phyloP scores from a whole-genome alignment of 1,140 invertebrate genomes.

The Acyrthosiphon pisum region DNA sequence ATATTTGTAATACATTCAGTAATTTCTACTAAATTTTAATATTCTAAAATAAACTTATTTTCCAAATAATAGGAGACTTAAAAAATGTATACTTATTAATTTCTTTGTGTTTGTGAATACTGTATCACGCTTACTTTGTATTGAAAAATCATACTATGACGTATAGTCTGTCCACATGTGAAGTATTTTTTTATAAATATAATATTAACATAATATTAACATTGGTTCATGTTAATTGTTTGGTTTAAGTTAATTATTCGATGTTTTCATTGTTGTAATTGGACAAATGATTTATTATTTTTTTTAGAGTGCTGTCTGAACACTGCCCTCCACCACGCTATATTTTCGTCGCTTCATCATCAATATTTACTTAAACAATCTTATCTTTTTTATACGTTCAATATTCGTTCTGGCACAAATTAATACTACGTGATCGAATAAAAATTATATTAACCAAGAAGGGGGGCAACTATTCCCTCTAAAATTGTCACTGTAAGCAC shows the following conservation, averaged over 20 bases:
- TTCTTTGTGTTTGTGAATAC: neutral
- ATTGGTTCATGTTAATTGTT: neutral
- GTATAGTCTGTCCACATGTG: neutral
- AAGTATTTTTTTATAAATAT: neutral
- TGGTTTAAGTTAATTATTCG: neutral
- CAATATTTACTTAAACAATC: conserved; percentile 26
- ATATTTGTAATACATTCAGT: too few relatives aligned
- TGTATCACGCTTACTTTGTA: neutral
- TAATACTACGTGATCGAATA: neutral
- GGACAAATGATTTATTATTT: conserved; percentile 17
- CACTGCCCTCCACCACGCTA: neutral
- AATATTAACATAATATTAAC: neutral
- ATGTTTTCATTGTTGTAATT: neutral
- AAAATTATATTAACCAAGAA: neutral
- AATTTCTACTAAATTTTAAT: neutral
- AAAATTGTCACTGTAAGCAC: neutral
- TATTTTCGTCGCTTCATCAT: conserved; percentile 7
- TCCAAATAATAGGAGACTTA: neutral
- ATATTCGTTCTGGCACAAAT: conserved; percentile 3
- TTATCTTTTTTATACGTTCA: conserved; percentile 25
- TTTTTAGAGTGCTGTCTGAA: neutral
- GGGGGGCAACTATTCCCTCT: neutral
- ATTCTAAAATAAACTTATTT: neutral
- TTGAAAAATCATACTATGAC: neutral
- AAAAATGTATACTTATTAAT: neutral